These are phyloP conservation scores for Timandra comae DNA, from an alignment of 2,888 invertebrate genomes.

Conservation along the genomic window DNA sequence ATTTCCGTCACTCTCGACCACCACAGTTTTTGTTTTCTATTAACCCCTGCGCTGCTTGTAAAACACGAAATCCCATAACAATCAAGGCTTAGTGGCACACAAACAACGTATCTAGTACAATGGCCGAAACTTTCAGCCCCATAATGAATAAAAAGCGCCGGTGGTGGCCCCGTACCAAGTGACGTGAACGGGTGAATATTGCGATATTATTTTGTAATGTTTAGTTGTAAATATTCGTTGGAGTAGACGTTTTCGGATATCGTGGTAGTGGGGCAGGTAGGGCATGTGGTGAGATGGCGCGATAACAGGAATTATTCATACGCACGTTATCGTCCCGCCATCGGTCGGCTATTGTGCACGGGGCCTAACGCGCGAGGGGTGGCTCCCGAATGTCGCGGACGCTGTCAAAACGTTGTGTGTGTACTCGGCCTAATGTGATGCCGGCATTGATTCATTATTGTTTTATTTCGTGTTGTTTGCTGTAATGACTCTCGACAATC, in stretches of 20 bases:
- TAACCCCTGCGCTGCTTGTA: conserved; percentile 33
- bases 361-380: conserved; percentile 67
- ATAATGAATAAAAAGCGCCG: conserved; percentile 68
- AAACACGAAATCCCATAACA: conserved; percentile 61
- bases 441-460: conserved; percentile 61
- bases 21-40: conserved; percentile 53
- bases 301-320: conserved; percentile 76
- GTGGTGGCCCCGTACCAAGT: conserved; percentile 53
- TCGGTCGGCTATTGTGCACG: conserved; percentile 70
- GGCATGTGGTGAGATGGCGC: conserved; percentile 75
- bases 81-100: conserved; percentile 63
- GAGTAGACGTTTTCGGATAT: conserved; percentile 38
- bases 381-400: conserved; percentile 65
- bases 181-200: conserved; percentile 22
- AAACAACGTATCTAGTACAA: conserved; percentile 65
- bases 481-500: conserved; percentile 33
- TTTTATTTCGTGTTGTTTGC: conserved; percentile 49
- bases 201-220: conserved; percentile 22
- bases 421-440: conserved; percentile 59
- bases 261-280: conserved; percentile 71
- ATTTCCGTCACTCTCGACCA: conserved; percentile 43
- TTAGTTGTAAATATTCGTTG: conserved; percentile 33
- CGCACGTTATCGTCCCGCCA: conserved; percentile 71
- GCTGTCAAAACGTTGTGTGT: conserved; percentile 70
- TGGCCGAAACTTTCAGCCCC: conserved; percentile 65